phyloP scores from a whole-genome alignment of 2,888 invertebrate species.

The Belgica antarctica region DNA sequence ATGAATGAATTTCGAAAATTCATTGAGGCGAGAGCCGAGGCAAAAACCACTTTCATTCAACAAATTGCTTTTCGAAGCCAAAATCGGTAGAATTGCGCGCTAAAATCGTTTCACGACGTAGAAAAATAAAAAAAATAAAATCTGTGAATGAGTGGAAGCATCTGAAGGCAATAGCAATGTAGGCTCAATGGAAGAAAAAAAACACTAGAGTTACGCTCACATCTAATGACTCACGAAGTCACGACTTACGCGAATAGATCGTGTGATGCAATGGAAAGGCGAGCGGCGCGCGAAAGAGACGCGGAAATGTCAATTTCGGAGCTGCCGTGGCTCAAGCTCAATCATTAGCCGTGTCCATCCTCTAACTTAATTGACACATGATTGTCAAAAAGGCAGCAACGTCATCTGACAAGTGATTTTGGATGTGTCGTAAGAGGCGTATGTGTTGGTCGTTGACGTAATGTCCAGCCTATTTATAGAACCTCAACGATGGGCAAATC shows the following conservation, averaged over 20 bases:
- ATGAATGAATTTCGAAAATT: constrained; percentile 10
- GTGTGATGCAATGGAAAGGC: background rate
- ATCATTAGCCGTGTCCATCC: background rate
- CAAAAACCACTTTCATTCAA: constrained; percentile 16
- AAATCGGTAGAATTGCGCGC: constrained; percentile 26
- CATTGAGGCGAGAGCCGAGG: background rate
- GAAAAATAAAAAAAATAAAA: background rate
- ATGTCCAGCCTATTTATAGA: constrained; percentile 31
- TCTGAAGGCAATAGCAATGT: background rate
- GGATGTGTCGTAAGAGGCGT: constrained; percentile 15
- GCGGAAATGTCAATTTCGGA: background rate
- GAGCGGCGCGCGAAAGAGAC: background rate
- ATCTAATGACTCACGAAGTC: background rate
- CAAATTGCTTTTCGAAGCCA: background rate
- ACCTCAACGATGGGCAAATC: constrained; percentile 15
- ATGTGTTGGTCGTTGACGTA: constrained; percentile 14
- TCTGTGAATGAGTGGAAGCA: background rate
- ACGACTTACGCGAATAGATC: constrained; percentile 5
- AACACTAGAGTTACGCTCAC: background rate
- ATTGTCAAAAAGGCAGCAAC: background rate
- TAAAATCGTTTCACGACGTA: background rate
- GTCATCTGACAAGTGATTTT: background rate
- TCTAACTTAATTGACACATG: constrained; percentile 38
- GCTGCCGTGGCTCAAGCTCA: background rate
- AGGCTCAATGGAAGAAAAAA: background rate